Evolutionary conservation across 92 coral and sea anemone species (phyloP).

Genomic region (Isaurus tuberculatus): DNA sequence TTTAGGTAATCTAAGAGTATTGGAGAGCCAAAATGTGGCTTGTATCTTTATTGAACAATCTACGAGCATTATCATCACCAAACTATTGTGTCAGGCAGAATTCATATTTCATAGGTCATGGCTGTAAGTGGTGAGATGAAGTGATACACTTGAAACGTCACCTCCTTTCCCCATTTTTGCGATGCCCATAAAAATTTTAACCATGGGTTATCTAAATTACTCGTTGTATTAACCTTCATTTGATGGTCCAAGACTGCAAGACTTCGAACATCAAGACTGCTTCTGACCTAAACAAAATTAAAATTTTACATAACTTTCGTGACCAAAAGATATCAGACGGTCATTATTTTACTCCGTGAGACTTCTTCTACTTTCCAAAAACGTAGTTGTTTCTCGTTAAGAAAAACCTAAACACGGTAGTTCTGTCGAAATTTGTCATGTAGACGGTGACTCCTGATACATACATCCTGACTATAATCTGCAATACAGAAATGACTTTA

Average conservation of each 20-base stretch:
- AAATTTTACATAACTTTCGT: not conserved
- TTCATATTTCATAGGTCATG: no score
- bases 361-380: not conserved
- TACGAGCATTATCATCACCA: no score
- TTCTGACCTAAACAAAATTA: constrained; percentile 59
- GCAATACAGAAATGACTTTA: not conserved
- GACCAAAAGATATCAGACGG: not conserved
- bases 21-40: no score
- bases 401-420: not conserved
- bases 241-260: constrained; percentile 81
- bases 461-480: not conserved
- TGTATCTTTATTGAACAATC: no score
- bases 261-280: constrained; percentile 70
- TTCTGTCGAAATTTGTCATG: not conserved
- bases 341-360: not conserved
- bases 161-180: no score
- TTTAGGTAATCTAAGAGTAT: not conserved
- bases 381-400: not conserved
- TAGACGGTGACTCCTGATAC: not conserved
- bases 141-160: no score
- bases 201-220: no score
- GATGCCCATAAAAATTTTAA: no score
- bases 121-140: no score
- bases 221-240: constrained; percentile 67
- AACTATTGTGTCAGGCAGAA: no score